phyloP scores from a whole-genome alignment of 2,113 vertebrate species.

The Brachyistius frenatus region DNA sequence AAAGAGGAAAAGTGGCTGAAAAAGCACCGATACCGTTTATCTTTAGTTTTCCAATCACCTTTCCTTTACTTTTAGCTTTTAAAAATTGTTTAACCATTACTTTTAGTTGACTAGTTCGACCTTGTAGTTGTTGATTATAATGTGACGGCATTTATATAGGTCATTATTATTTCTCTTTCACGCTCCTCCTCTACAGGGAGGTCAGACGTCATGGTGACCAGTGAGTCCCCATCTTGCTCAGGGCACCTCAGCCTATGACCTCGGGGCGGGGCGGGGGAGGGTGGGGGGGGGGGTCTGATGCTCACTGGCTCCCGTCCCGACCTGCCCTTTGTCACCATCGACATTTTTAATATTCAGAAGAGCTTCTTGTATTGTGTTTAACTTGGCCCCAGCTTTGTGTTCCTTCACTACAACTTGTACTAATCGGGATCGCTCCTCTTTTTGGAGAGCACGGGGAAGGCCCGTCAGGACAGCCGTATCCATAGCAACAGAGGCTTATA shows the following conservation, averaged over 20 bases:
- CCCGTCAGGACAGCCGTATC: constrained; percentile 71
- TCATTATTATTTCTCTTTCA: not conserved
- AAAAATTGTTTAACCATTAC: too few species aligned
- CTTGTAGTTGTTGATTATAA: too few species aligned
- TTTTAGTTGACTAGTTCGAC: too few species aligned
- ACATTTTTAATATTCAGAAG: not conserved
- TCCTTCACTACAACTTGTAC: constrained; percentile 40
- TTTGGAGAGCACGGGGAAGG: constrained; percentile 52
- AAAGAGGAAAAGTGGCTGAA: not conserved
- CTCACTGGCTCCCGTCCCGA: not conserved
- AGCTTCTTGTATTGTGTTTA: constrained; percentile 31
- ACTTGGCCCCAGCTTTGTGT: constrained; percentile 26
- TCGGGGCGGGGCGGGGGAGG: too few species aligned
- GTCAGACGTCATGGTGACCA: constrained; percentile 23
- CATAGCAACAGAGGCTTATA: constrained; percentile 79
- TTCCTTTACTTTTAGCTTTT: too few species aligned
- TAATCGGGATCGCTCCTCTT: constrained; percentile 68
- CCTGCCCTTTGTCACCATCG: not conserved
- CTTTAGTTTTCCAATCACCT: too few species aligned
- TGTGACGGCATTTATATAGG: not conserved
- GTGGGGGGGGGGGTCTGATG: not conserved
- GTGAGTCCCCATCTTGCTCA: constrained; percentile 21
- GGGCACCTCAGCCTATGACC: constrained; percentile 7
- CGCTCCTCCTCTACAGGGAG: not conserved
- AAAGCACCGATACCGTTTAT: not conserved